These are phyloP conservation scores for Acronicta alni DNA, from an alignment of 2,888 invertebrate genomes.

Conservation along the genomic window DNA sequence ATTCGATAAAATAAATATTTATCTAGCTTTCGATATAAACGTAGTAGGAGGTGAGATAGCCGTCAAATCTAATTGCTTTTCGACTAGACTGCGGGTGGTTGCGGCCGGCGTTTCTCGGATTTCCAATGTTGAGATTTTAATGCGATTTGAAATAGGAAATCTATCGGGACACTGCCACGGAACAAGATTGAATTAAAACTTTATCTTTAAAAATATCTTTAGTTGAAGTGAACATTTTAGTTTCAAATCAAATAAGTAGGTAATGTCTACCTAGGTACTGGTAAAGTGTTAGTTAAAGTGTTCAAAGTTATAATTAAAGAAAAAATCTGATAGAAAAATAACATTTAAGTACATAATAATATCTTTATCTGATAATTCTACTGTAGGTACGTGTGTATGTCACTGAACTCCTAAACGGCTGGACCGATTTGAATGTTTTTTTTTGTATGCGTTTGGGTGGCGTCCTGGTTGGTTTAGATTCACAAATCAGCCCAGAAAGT, in stretches of 20 bases:
- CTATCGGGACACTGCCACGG: conserved; percentile 43
- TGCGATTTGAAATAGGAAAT: conserved; percentile 59
- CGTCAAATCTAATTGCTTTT: conserved; percentile 87
- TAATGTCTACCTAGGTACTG: no score
- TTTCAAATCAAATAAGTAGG: neutral
- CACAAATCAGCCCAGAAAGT: no score
- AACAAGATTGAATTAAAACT: conserved; percentile 45
- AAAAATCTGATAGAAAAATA: no score
- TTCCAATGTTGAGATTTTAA: conserved; percentile 70
- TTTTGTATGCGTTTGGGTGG: no score
- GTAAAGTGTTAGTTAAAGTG: no score
- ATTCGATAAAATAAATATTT: conserved; percentile 88
- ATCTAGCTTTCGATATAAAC: conserved; percentile 88
- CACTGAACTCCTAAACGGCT: no score
- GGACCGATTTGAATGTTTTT: no score
- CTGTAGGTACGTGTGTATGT: no score
- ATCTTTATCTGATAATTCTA: no score
- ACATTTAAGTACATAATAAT: no score
- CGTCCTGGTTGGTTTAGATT: no score
- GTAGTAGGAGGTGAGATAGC: conserved; percentile 87
- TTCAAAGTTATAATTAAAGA: no score
- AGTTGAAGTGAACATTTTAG: conserved; percentile 21
- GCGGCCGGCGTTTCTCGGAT: conserved; percentile 71
- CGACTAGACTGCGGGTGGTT: conserved; percentile 84
- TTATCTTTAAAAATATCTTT: conserved; percentile 29